Conservation (phyloP, 1,140 invertebrate genomes). For the Eufriesea mexicana region DNA sequence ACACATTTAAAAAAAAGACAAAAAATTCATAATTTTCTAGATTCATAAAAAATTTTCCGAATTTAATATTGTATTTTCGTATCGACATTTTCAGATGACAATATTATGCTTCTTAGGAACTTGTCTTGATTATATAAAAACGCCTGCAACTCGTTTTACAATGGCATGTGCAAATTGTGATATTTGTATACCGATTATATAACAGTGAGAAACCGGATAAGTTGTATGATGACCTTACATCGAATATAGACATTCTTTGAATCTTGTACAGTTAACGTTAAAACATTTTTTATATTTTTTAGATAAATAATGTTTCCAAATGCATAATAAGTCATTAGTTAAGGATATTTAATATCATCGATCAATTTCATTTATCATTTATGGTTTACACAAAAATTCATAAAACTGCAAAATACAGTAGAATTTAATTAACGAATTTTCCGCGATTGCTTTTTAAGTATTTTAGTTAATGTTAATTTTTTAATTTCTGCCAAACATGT, state of each 20-base stretch:
- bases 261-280: not conserved
- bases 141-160: slow-evolving; percentile 20
- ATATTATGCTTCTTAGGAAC: not conserved
- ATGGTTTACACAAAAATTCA: not conserved
- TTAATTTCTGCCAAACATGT: not conserved
- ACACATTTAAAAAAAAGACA: not conserved
- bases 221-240: slow-evolving; percentile 1
- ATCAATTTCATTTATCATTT: slow-evolving; percentile 3
- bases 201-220: slow-evolving; percentile 22
- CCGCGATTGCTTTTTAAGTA: not conserved
- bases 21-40: not conserved
- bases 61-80: not conserved
- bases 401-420: not conserved
- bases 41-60: not conserved
- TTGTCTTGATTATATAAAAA: slow-evolving; percentile 34
- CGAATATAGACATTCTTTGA: not conserved
- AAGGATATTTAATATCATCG: not conserved
- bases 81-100: not conserved
- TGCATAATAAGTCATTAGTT: not conserved
- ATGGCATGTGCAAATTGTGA: slow-evolving; percentile 8
- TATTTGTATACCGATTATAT: slow-evolving; percentile 13
- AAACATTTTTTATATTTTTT: not conserved
- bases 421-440: not conserved
- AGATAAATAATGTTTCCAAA: not conserved
- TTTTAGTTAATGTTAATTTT: not conserved